Conservation (phyloP, 1,140 invertebrate genomes). For the Macrosteles quadrilineatus region DNA sequence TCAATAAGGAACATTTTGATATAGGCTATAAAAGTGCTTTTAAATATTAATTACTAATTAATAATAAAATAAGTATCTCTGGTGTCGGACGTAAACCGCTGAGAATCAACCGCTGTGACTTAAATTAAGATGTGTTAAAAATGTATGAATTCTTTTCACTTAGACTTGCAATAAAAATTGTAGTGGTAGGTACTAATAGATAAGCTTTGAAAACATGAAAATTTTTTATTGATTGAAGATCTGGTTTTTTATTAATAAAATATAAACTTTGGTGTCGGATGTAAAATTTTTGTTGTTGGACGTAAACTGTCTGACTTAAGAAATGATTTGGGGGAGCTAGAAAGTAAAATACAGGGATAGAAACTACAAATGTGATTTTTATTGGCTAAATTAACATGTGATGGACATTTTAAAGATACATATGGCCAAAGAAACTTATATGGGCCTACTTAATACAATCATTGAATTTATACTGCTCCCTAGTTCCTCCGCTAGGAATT, state of each 20-base stretch:
- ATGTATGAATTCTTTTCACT: neutral
- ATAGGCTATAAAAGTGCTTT: neutral
- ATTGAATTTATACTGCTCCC: neutral
- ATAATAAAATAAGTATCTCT: neutral
- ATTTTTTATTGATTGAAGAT: neutral
- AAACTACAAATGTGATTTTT: neutral
- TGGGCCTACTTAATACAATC: neutral
- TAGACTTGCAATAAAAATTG: neutral
- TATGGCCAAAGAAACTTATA: neutral
- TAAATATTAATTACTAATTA: neutral
- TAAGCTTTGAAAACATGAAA: neutral
- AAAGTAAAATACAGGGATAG: neutral
- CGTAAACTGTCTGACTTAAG: neutral
- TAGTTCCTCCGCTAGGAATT: neutral
- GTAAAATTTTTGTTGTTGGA: neutral
- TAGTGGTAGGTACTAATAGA: neutral
- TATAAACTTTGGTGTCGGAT: neutral
- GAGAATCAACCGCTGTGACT: no score
- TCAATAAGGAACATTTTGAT: neutral
- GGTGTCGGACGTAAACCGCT: neutral
- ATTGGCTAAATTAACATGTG: neutral
- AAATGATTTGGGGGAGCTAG: neutral
- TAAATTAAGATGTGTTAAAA: neutral
- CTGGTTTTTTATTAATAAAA: neutral
- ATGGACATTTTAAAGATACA: neutral